phyloP scores from a whole-genome alignment of 2,888 invertebrate genomes.

The Ariolimax columbianus region DNA sequence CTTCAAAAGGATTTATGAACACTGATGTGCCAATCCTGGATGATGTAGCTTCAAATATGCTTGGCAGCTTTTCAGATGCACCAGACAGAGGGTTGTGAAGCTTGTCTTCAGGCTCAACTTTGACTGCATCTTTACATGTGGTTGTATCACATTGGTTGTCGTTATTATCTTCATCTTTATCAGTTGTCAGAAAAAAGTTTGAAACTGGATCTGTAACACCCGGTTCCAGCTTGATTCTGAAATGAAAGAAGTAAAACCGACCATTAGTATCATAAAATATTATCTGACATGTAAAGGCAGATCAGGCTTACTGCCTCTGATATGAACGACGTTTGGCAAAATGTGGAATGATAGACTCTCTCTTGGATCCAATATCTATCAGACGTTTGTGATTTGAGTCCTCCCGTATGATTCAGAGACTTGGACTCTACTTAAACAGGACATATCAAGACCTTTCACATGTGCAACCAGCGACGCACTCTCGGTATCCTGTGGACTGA shows the following conservation, averaged over 20 bases:
- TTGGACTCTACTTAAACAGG: no score
- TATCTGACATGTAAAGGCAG: no score
- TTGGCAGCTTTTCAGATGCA: conserved; percentile 48
- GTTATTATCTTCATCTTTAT: conserved; percentile 24
- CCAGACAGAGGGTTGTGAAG: conserved; percentile 27
- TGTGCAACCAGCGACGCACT: no score
- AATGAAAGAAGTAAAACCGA: conserved; percentile 14
- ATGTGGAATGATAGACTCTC: no score
- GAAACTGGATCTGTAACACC: conserved; percentile 2
- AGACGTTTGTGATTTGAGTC: no score
- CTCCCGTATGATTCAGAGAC: no score
- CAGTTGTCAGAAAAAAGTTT: conserved; percentile 2
- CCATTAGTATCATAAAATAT: no score
- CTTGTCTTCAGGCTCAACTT: conserved; percentile 20
- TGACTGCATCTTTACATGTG: conserved; percentile 1
- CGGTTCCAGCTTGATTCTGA: conserved; percentile 43
- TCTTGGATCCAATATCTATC: no score
- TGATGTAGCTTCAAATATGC: conserved; percentile 37
- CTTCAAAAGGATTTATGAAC: conserved; percentile 91
- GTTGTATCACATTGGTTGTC: conserved; percentile 16
- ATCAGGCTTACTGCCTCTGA: no score
- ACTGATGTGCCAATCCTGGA: conserved; percentile 82
- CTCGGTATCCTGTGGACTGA: no score
- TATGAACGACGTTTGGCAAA: no score
- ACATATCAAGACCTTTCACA: no score